Percentiles rank a stretch among this genome's conserved stretches.
These are phyloP conservation scores for Drepana falcataria DNA, from an alignment of 2,888 invertebrate species.

Conservation along the genomic window DNA sequence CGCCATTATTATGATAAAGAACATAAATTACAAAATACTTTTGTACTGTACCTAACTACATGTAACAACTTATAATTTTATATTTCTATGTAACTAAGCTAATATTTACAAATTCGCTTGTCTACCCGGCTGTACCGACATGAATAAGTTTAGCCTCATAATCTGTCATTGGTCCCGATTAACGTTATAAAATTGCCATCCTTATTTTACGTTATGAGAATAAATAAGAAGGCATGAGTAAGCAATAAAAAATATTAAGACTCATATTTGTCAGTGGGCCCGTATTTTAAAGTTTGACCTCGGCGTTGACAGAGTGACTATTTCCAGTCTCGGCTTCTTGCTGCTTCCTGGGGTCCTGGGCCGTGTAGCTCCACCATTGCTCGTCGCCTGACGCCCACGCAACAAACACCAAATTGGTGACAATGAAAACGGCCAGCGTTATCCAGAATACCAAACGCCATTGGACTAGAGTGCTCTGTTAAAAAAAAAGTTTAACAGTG, in stretches of 20 bases:
- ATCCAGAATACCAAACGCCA: slow-evolving; percentile 92
- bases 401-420: slow-evolving; percentile 85
- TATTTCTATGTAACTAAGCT: background rate
- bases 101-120: slow-evolving; percentile 1
- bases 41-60: slow-evolving; percentile 20
- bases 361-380: slow-evolving; percentile 85
- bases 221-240: background rate
- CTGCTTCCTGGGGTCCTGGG: slow-evolving; percentile 50
- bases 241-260: background rate
- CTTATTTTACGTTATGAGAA: background rate
- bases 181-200: background rate
- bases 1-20: slow-evolving; percentile 31
- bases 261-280: slow-evolving; percentile 1
- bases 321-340: slow-evolving; percentile 44
- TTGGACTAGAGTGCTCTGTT: slow-evolving; percentile 80
- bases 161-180: slow-evolving; percentile 7
- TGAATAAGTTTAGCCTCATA: slow-evolving; percentile 18
- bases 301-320: slow-evolving; percentile 49
- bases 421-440: slow-evolving; percentile 83
- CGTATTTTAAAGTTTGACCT: slow-evolving; percentile 46
- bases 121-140: slow-evolving; percentile 7
- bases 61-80: background rate
- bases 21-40: slow-evolving; percentile 22
- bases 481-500: slow-evolving; percentile 7
- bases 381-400: slow-evolving; percentile 87